These are phyloP conservation scores for crab-eating macaque (Macaca fascicularis) DNA, from an alignment of 2,113 vertebrate species.

Conservation along the genomic window DNA sequence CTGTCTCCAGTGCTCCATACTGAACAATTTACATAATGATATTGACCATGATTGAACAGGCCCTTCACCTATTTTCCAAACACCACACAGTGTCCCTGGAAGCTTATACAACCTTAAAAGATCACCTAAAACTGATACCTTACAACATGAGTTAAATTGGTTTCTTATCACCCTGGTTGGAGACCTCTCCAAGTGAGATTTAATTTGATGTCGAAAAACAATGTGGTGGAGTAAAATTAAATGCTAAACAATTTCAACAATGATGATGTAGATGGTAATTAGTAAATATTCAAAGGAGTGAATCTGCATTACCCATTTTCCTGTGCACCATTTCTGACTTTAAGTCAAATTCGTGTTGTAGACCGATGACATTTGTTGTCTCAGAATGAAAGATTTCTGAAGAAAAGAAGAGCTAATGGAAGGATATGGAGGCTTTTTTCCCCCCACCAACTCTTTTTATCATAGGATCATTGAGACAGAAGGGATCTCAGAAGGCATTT, in stretches of 20 bases:
- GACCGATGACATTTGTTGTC: background rate
- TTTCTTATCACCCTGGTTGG: background rate
- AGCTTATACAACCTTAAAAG: background rate
- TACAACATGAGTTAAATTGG: background rate
- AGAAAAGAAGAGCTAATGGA: background rate
- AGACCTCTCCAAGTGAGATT: background rate
- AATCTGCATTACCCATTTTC: background rate
- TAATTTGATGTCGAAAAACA: conserved; percentile 13
- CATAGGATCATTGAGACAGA: background rate
- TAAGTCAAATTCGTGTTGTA: background rate
- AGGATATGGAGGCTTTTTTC: background rate
- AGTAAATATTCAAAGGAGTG: background rate
- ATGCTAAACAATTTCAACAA: background rate
- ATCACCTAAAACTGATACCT: background rate
- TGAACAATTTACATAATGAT: background rate
- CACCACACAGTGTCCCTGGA: background rate
- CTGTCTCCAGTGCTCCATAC: background rate
- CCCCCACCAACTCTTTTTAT: background rate
- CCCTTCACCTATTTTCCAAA: background rate
- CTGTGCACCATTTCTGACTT: background rate
- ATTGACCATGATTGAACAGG: background rate
- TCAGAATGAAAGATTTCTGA: conserved; percentile 34
- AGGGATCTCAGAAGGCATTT: background rate
- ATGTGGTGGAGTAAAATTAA: background rate
- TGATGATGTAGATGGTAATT: background rate